A percentile compares a stretch with the other conserved stretches of the same genome.
These are phyloP conservation scores for Parus major DNA, from an alignment of 2,113 vertebrate species.

Conservation along the genomic window DNA sequence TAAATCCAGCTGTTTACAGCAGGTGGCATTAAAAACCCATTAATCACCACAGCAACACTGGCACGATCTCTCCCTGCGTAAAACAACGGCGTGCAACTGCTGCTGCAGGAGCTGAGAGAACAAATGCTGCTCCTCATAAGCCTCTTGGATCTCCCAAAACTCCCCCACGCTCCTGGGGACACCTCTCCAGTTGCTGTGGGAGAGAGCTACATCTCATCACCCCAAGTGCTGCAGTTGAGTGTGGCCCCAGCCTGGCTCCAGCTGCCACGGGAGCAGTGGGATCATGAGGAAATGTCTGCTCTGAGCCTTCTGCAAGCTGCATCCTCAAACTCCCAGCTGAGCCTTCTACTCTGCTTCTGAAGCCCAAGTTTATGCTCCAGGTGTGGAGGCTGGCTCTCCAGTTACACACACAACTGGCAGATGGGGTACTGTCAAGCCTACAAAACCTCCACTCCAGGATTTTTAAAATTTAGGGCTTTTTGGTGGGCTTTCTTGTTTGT, in stretches of 20 bases:
- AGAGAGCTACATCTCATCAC: not conserved
- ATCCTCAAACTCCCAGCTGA: not conserved
- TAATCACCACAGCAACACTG: not conserved
- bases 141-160: not conserved
- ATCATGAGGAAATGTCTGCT: not conserved
- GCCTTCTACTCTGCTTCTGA: not conserved
- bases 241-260: rapidly evolving
- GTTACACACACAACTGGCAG: not conserved
- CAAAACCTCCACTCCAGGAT: not conserved
- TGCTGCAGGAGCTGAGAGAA: not conserved
- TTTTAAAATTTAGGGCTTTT: not conserved
- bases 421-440: not conserved
- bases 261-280: rapidly evolving
- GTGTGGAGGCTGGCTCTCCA: not conserved
- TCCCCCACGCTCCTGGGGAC: not conserved
- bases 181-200: not conserved
- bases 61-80: not conserved
- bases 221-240: not conserved
- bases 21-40: constrained; percentile 23
- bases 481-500: not conserved
- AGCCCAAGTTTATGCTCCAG: not conserved
- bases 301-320: not conserved
- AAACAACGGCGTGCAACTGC: not conserved
- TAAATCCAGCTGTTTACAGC: constrained; percentile 27
- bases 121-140: not conserved